Conservation (phyloP, 2,113 vertebrate species). For the Clinocottus analis region DNA sequence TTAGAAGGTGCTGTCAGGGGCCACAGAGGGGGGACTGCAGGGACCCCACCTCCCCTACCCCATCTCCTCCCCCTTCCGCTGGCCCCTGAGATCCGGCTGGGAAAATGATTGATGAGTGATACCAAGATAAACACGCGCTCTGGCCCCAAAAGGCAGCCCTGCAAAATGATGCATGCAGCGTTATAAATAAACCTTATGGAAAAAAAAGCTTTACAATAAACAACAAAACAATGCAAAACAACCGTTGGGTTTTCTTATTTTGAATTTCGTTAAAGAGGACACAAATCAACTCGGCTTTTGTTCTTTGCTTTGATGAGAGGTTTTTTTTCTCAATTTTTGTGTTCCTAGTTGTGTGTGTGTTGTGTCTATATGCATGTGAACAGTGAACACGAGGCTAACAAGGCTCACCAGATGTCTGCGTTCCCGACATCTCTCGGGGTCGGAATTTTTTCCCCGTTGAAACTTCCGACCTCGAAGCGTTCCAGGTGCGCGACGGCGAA, state of each 20-base stretch:
- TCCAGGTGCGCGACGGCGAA: not conserved
- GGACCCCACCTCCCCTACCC: conserved; percentile 64
- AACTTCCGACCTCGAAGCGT: not conserved
- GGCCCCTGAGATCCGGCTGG: conserved; percentile 76
- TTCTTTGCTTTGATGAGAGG: conserved; percentile 53
- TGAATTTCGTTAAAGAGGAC: conserved; percentile 36
- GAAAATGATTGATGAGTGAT: conserved; percentile 86
- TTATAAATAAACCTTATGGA: conserved; percentile 77
- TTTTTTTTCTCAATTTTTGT: conserved; percentile 21
- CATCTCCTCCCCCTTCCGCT: conserved; percentile 56
- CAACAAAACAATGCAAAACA: conserved; percentile 74
- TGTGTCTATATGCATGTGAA: conserved; percentile 38
- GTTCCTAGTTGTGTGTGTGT: conserved; percentile 38
- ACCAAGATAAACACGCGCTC: conserved; percentile 80
- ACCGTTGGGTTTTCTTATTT: conserved; percentile 47
- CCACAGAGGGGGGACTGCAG: conserved; percentile 74
- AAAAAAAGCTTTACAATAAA: conserved; percentile 54
- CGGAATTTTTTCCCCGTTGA: not conserved
- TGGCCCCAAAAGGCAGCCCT: conserved; percentile 73
- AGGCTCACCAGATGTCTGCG: conserved; percentile 72
- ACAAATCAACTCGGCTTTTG: conserved; percentile 42
- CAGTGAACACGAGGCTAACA: conserved; percentile 67
- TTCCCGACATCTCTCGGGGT: conserved; percentile 1
- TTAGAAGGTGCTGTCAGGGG: conserved; percentile 85
- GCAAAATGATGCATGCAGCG: conserved; percentile 80